Evolutionary conservation across 2,113 vertebrate species (phyloP).

Genomic region (Bos taurus): DNA sequence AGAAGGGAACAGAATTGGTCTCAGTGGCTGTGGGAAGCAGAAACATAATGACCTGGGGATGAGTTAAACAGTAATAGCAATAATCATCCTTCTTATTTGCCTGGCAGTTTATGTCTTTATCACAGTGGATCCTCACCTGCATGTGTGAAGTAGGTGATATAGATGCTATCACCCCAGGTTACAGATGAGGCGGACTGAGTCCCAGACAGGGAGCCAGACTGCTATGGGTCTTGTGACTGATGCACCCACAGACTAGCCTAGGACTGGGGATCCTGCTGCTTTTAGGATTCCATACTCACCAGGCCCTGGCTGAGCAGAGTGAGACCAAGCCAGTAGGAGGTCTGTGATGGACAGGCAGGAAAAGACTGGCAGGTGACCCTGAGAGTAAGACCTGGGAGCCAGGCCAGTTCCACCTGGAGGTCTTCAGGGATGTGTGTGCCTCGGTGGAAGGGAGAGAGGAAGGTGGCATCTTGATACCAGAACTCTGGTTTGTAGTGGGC

Average conservation of each 20-base stretch:
- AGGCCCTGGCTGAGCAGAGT: not conserved
- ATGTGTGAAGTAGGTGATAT: not conserved
- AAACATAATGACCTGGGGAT: not conserved
- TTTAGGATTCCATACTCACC: not conserved
- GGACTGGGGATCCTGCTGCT: not conserved
- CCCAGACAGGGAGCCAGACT: not conserved
- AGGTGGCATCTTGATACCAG: not conserved
- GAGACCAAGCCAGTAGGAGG: not conserved
- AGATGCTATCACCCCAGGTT: not conserved
- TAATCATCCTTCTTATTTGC: not conserved
- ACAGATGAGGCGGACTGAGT: not conserved
- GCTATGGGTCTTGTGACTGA: not conserved
- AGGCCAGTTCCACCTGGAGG: not conserved
- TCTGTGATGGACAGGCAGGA: not conserved
- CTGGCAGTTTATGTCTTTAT: not conserved
- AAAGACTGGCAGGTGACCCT: not conserved
- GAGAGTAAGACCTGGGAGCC: not conserved
- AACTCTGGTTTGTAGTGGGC: not conserved
- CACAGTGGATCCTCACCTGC: not conserved
- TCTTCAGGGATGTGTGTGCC: not conserved
- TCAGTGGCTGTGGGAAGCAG: not conserved
- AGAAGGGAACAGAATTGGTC: not conserved
- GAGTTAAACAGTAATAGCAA: not conserved
- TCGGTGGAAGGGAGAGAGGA: not conserved
- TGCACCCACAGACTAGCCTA: not conserved